A percentile compares a stretch with the other conserved stretches of the same genome.
These are phyloP conservation scores for Lophochroa leadbeateri DNA, from an alignment of 2,113 vertebrate species.

Conservation along the genomic window DNA sequence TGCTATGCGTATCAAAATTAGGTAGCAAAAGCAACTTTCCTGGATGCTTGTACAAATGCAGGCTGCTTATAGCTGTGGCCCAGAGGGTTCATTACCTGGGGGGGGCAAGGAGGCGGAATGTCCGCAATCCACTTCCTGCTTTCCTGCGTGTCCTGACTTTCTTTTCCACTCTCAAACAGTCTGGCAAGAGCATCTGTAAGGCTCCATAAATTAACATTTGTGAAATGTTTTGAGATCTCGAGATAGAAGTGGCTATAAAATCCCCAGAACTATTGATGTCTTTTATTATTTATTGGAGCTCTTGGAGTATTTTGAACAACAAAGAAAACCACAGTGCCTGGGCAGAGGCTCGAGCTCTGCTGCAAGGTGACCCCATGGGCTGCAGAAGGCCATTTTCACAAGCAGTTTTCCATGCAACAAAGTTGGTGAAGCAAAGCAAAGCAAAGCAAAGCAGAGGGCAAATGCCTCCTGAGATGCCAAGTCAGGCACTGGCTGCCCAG, in stretches of 20 bases:
- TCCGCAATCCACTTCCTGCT: not conserved
- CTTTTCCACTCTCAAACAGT: not conserved
- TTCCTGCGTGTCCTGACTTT: not conserved
- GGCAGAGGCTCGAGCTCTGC: not conserved
- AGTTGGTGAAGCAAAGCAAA: not conserved
- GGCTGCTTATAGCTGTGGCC: not conserved
- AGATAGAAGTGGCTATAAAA: not conserved
- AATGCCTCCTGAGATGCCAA: not conserved
- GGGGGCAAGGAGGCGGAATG: not conserved
- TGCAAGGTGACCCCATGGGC: not conserved
- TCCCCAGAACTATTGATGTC: not conserved
- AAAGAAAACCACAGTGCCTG: not conserved
- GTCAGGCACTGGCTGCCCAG: not conserved
- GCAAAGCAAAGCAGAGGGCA: not conserved
- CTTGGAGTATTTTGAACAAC: not conserved
- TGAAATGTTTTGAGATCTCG: not conserved
- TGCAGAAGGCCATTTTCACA: not conserved
- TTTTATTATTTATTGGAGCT: conserved; percentile 6
- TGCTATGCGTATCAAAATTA: not conserved
- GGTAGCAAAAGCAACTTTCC: not conserved
- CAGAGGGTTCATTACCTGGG: not conserved
- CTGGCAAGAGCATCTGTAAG: not conserved
- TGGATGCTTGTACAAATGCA: not conserved
- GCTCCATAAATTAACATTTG: not conserved
- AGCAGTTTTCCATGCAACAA: not conserved